Evolutionary conservation across 1,140 invertebrate genomes (phyloP), one percentile per base, ranked within the genome.

Genomic region (Chrysomallon squamiferum): DNA sequence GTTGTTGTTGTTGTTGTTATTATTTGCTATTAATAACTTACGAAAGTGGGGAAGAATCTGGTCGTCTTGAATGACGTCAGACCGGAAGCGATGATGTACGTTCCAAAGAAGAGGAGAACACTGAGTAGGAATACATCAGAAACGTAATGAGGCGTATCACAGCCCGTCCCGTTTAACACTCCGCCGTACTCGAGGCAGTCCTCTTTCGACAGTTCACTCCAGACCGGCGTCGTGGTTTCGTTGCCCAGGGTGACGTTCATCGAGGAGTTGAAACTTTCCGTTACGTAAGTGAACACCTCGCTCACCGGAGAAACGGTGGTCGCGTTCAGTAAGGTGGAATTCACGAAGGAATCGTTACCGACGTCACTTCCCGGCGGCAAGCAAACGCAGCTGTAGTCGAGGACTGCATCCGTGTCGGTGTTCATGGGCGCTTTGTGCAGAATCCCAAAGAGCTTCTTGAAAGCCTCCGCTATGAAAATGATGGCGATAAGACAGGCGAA

Each of bases 401-500:
- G 50, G 9, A 63, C 60, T 0, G 62, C 47, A 3, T 74, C 70
- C 1, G 79, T 76, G 43, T 77, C 59, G 0, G 62, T 69, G 49
- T 84, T 79, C 15, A 80, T 62, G 0, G 78, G 78, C 22, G 77
- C 69, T 1, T 72, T 38, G 1, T 75, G 56, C 13, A 73, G 65
- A 15, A 84, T 77, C 6, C 69, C 70, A 27, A 75, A 43, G 11
- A 80, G 63, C 73, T 90, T 91, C 76, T 88, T 86, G 68, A 90
- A 84, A 83, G 96, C 95, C 90, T 99, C 98, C 83, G 94, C 96
- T 82, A 99, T 97, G 86, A 99, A 99, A 80, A 99, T 99, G 73
- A 99, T 93, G 7, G 97, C 96, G 79, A 99, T 99, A 6, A 99
- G 88, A 1, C 95, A 96, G 20, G 97, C 97, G 85, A 99, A 99